Conservation (phyloP, 37 sponge, comb jelly and placozoan species). For the Agelas oroides region DNA sequence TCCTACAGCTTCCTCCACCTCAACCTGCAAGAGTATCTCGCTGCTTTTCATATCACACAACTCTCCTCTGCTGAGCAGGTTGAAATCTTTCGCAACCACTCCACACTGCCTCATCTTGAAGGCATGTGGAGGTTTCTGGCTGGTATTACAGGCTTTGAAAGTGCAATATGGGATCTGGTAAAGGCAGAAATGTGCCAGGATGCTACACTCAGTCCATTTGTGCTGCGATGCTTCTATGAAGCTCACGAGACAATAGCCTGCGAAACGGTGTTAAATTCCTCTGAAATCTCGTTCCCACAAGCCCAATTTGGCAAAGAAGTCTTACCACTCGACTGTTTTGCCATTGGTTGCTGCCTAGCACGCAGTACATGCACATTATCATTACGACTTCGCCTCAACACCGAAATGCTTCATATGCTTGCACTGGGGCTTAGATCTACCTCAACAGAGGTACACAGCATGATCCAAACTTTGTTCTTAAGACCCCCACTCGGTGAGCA, state of each 20-base stretch:
- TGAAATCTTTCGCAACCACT: constrained; percentile 15
- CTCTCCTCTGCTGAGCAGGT: constrained; percentile 13
- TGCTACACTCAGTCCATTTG: neutral
- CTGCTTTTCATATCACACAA: constrained; percentile 5
- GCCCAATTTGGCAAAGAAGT: constrained; percentile 12
- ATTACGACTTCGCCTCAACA: neutral
- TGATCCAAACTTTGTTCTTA: constrained; percentile 15
- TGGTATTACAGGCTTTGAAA: neutral
- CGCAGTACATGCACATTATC: constrained; percentile 15
- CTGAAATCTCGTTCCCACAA: neutral
- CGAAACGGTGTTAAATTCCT: neutral
- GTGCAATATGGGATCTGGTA: neutral
- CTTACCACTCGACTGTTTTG: constrained; percentile 15
- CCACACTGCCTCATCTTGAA: neutral
- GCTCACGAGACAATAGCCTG: constrained; percentile 13
- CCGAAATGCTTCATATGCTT: constrained; percentile 16
- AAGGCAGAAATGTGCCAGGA: neutral
- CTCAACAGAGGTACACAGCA: neutral
- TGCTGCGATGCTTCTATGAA: constrained; percentile 29
- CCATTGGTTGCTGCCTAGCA: constrained; percentile 26
- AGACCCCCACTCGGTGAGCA: constrained; percentile 17
- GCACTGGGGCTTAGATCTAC: constrained; percentile 9
- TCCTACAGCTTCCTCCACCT: constrained; percentile 19
- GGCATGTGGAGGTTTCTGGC: constrained; percentile 28
- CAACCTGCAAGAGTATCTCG: constrained; percentile 24